Evolutionary conservation across 2,888 invertebrate species (phyloP), one percentile per base, ranked within the genome.

Genomic region (Cantharis nigra): DNA sequence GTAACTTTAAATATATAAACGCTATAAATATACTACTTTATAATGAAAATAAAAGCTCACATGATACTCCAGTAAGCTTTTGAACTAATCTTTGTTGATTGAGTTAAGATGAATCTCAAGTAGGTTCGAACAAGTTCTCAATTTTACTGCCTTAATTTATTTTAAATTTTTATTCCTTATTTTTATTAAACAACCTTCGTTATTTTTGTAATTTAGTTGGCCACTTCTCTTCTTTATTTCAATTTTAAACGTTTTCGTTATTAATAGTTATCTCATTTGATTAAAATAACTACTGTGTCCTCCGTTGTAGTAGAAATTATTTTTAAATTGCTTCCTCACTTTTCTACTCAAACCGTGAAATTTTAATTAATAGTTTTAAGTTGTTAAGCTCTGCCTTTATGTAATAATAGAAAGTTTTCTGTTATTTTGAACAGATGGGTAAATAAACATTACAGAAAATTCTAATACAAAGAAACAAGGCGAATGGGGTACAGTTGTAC

Each of bases 1-100:
- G 70, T 28, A 67, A 70, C 18, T 71, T 67, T 72, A 78, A 78
- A 78, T 76, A 71, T 71, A 77, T 64, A n/a, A 49, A 69, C 72
- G 77, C 65, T 67, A 67, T 67, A 67, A 67, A 67, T 67, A 67
- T n/a, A 49, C 49, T 49, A 49, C 49, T n/a, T 67, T 23, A n/a
- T 67, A 23, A 9, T 67, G 65, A 26, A 67, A 67, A 67, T 67
- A 26, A 67, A 64, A 64, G 64, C 64, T 64, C 20, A 16, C 11
- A 11, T 18, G 64, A 16, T 67, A 67, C 65, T 67, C 26, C 20
- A 65, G 26, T 26, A 67, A 67, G 26, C 65, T 67, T 67, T 26
- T 67, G 26, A n/a, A 23, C 26, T 67, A 67, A 67, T 67, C 65
- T 67, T 26, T 67, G 26, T 67, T 67, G 65, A 67, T 67, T 67